Base-by-base conservation (phyloP, 2,888 invertebrate species). In the Cylindroiulus punctatus region DNA sequence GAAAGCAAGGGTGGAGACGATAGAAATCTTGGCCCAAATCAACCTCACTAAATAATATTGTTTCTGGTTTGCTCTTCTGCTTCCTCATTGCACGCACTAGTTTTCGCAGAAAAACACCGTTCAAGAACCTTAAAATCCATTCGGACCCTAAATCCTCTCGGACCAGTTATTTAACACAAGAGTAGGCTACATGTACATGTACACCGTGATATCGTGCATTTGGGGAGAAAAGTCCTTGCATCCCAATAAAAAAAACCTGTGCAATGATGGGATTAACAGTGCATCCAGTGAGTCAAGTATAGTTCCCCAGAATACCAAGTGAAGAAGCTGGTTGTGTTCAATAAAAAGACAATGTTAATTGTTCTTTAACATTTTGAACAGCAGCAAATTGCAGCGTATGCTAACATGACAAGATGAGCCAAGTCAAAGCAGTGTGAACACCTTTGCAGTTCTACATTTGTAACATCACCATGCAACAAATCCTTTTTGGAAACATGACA, bases 1-100 rank as follows among this genome's bases (percentile, higher is more conserved):
- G 65, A 65, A 65, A 65, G 65, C 65, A 65, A 65, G 65, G 65
- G 65, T 65, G 65, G 65, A 65, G 65, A 65, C 65, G 65, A 65
- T 10, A 65, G 65, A 65, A 65, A 65, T 65, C 65, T 65, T 65
- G 65, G 22, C 65, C 65, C 65, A 65, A 65, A 65, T 65, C 65
- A 65, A 65, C 65, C 26, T 26, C 26, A 65, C 26, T 26, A 65
- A 65, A 65, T 65, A 65, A 65, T 65, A 65, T 65, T 65, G 65
- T 65, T 26, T 65, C 65, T 65, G 65, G 65, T 65, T 65, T 26
- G 65, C 65, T 65, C 65, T 65, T 65, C 65, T 65, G 22, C 65
- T 65, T 65, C 65, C 65, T 65, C 65, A 65, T 65, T 65, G 65
- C 65, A 65, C 26, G 65, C 65, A 65, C 65, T 65, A 26, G 22